Evolutionary conservation across 2,113 vertebrate genomes (phyloP).

Genomic region (Nibea albiflora): DNA sequence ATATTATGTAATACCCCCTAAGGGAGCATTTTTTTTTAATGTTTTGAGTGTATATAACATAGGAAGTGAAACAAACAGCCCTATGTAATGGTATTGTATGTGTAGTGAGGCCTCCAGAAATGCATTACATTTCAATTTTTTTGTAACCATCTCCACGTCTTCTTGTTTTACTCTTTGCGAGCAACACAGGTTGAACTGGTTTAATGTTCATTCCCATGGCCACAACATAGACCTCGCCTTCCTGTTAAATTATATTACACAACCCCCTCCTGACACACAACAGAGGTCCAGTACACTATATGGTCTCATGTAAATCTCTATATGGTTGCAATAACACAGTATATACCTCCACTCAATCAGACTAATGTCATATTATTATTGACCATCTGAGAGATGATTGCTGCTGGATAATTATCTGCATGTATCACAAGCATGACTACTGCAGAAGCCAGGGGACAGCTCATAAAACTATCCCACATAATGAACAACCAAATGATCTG

Average conservation of each 20-base stretch:
- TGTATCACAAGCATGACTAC: constrained; percentile 61
- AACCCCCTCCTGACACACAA: constrained; percentile 22
- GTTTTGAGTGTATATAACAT: neutral
- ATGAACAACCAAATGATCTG: constrained; percentile 63
- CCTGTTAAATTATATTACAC: constrained; percentile 25
- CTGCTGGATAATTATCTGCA: constrained; percentile 69
- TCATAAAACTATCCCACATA: constrained; percentile 52
- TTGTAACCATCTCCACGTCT: constrained; percentile 12
- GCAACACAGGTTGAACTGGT: constrained; percentile 35
- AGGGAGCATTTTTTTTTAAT: constrained; percentile 11
- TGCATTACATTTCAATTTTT: constrained; percentile 32
- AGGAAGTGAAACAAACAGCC: neutral
- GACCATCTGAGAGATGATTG: constrained; percentile 71
- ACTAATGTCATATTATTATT: constrained; percentile 69
- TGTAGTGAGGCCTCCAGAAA: constrained; percentile 26
- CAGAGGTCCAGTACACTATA: constrained; percentile 9
- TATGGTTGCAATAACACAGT: constrained; percentile 52
- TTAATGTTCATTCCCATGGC: constrained; percentile 51
- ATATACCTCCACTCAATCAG: constrained; percentile 60
- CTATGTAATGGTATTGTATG: neutral
- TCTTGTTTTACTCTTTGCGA: constrained; percentile 9
- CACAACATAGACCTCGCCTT: constrained; percentile 22
- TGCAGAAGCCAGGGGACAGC: constrained; percentile 47
- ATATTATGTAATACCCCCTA: neutral
- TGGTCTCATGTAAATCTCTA: constrained; percentile 43